Conservation (phyloP, 2,797 vertebrate genomes). For the Myripristis jacobus region DNA sequence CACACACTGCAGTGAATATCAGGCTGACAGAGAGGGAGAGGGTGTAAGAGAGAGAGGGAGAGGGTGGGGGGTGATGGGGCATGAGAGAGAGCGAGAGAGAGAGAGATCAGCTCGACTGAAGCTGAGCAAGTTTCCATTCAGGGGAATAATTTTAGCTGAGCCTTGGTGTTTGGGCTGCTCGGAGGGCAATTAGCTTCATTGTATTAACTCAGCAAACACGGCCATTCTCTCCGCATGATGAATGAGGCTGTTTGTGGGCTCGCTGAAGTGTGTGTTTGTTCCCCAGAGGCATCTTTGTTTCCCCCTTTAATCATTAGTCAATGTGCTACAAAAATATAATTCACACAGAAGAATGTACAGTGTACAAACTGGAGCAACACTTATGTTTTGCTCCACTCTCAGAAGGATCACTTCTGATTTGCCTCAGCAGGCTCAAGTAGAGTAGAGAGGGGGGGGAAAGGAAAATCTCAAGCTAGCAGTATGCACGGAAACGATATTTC, state of each 20-base stretch:
- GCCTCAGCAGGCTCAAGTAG: slow-evolving; percentile 46
- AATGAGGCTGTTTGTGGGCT: slow-evolving; percentile 81
- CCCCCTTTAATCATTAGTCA: slow-evolving; percentile 83
- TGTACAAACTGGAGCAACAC: slow-evolving; percentile 66
- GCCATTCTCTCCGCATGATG: slow-evolving; percentile 80
- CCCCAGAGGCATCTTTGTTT: slow-evolving; percentile 81
- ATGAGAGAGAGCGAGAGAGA: slow-evolving; percentile 10
- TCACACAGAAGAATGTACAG: slow-evolving; percentile 69
- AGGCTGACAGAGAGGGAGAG: slow-evolving; percentile 70
- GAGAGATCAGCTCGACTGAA: slow-evolving; percentile 62
- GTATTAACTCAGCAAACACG: slow-evolving; percentile 84
- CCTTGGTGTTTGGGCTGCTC: slow-evolving; percentile 78
- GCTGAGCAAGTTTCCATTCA: slow-evolving; percentile 74
- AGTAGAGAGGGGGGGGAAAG: slow-evolving; percentile 47
- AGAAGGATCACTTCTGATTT: slow-evolving; percentile 60
- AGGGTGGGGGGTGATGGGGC: slow-evolving; percentile 34
- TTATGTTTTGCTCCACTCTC: slow-evolving; percentile 48
- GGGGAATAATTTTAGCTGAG: slow-evolving; percentile 82
- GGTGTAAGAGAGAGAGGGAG: slow-evolving; percentile 1
- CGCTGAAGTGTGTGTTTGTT: slow-evolving; percentile 80
- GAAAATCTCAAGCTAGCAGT: slow-evolving; percentile 34
- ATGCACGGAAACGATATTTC: slow-evolving; percentile 54
- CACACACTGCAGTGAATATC: slow-evolving; percentile 80
- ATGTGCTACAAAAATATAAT: slow-evolving; percentile 78
- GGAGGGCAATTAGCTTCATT: slow-evolving; percentile 84